Base-by-base conservation (phyloP, 2,888 invertebrate genomes). In the Matsumyia berberina region DNA sequence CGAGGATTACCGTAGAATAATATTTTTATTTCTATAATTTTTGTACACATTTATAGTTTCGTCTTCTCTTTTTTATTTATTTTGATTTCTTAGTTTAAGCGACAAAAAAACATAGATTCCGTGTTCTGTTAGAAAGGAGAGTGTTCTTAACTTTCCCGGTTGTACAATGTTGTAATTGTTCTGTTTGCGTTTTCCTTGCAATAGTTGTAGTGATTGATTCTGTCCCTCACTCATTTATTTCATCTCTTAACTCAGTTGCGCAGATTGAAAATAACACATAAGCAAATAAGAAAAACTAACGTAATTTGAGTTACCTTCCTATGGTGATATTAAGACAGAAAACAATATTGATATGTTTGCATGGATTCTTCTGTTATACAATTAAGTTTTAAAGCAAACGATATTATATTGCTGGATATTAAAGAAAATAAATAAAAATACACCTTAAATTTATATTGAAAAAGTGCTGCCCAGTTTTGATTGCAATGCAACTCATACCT, bases 401-500 rank as follows among this genome's bases (percentile, higher is more conserved):
- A 67, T 73, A 67, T 67, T 79, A 66, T 19, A 49, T 64, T 57
- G 17, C 58, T 72, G 33, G 53, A 82, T 82, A 66, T 66, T 60
- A 46, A 39, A 8, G 17, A 58, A 39, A 58, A 33, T 19, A 12
- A 29, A 0, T 2, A 29, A 17, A 72, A 35, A 15, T n/a, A 19
- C 39, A 66, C 39, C 62, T 62, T 60, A 70, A 42, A 62, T 62
- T 42, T 42, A 53, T 51, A 33, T 15, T 24, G 29, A 19, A 64
- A 58, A 72, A 66, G 78, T 80, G 80, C 85, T 85, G 85, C 85
- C 85, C 70, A 70, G 51, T 80, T 80, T 39, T 24, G 12, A 62
- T 55, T 70, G 69, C 79, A 80, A 80, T 85, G 74, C 73, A 79
- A 85, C 67, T 58, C 42, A 51, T 53, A 74, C 42, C 58, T 67